Percentiles rank a stretch among this genome's conserved stretches.
These are phyloP conservation scores for Liparis tanakae DNA, from an alignment of 2,797 vertebrate genomes.

Conservation along the genomic window DNA sequence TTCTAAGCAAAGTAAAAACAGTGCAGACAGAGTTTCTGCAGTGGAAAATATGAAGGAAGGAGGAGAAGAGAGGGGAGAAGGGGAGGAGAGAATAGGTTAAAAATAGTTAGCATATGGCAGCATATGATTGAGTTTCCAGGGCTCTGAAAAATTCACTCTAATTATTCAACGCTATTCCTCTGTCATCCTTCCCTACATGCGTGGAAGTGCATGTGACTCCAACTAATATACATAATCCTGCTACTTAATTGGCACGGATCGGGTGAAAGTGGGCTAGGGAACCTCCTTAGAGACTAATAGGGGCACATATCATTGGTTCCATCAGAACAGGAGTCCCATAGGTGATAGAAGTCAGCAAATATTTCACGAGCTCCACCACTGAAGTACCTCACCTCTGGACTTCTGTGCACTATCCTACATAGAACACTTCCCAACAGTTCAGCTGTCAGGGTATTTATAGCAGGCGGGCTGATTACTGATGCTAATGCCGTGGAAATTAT, in stretches of 20 bases:
- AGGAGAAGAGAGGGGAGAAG: constrained; percentile 37
- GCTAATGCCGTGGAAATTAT: constrained; percentile 88
- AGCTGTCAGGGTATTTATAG: constrained; percentile 87
- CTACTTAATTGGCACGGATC: constrained; percentile 95
- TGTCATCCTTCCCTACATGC: constrained; percentile 89
- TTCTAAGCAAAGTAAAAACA: constrained; percentile 41
- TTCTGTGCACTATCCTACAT: constrained; percentile 80
- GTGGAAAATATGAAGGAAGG: constrained; percentile 45
- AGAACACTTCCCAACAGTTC: constrained; percentile 74
- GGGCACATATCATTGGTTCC: constrained; percentile 93
- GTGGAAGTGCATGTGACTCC: constrained; percentile 90
- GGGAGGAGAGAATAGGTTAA: constrained; percentile 83
- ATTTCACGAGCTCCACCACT: constrained; percentile 88
- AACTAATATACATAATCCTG: constrained; percentile 97
- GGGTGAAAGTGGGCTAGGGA: constrained; percentile 89
- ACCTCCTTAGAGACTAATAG: constrained; percentile 92
- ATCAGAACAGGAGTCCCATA: constrained; percentile 92
- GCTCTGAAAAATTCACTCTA: constrained; percentile 91
- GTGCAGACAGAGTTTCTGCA: constrained; percentile 63
- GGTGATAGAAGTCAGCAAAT: constrained; percentile 93
- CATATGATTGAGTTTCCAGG: constrained; percentile 89
- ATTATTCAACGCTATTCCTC: constrained; percentile 93
- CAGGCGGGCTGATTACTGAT: constrained; percentile 83
- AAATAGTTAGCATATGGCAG: constrained; percentile 88
- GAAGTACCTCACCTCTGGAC: constrained; percentile 85